Conservation (phyloP, 1,140 invertebrate species). For the Linepithema humile region DNA sequence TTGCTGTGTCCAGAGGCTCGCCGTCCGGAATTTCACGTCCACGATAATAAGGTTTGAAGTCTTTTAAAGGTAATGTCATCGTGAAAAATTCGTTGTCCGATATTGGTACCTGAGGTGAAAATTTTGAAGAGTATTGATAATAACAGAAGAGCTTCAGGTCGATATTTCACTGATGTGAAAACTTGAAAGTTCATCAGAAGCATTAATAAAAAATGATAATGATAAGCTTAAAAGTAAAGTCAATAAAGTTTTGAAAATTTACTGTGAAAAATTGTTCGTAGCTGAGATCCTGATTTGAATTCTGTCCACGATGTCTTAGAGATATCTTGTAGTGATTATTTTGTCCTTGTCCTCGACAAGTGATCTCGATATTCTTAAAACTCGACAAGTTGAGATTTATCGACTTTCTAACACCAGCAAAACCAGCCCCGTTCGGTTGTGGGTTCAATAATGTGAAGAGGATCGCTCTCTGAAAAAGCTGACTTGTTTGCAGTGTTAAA, state of each 20-base stretch:
- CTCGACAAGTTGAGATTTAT: conserved; percentile 83
- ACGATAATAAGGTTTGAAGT: conserved; percentile 88
- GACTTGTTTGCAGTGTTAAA: conserved; percentile 86
- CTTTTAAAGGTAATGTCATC: conserved; percentile 84
- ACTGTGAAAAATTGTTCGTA: conserved; percentile 89
- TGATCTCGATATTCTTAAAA: conserved; percentile 84
- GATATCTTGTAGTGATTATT: conserved; percentile 86
- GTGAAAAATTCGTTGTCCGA: conserved; percentile 84
- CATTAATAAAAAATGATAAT: neutral
- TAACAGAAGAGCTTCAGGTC: neutral
- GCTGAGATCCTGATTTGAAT: conserved; percentile 85
- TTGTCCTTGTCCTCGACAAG: conserved; percentile 86
- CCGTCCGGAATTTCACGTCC: conserved; percentile 85
- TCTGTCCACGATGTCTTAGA: conserved; percentile 86
- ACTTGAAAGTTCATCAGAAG: neutral
- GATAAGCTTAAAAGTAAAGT: neutral
- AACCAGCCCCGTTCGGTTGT: conserved; percentile 89
- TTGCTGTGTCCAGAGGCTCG: conserved; percentile 85
- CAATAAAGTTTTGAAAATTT: conserved; percentile 34
- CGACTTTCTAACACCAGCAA: conserved; percentile 86
- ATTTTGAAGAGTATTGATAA: neutral
- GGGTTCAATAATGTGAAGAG: conserved; percentile 89
- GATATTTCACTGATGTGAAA: neutral
- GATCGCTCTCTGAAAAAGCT: conserved; percentile 86
- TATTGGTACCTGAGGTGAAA: conserved; percentile 79